Evolutionary conservation across 2,797 vertebrate genomes (phyloP).

Genomic region (Malurus splendens): DNA sequence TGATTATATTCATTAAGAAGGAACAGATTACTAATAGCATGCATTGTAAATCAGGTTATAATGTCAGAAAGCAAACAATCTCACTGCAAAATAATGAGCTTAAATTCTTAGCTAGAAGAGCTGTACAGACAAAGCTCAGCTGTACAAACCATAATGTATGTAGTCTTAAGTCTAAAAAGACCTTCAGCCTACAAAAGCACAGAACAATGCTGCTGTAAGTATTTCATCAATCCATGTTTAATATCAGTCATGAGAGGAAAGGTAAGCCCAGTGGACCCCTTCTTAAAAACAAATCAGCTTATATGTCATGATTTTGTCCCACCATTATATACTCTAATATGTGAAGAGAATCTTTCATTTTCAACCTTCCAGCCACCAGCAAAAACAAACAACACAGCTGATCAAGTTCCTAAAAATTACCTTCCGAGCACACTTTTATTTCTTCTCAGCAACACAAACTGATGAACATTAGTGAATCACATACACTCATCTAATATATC

Average conservation of each 20-base stretch:
- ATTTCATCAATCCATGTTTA: slow-evolving; percentile 1
- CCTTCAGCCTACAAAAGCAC: slow-evolving; percentile 6
- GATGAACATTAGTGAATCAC: neutral
- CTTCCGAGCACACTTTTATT: neutral
- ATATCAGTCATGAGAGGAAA: slow-evolving; percentile 10
- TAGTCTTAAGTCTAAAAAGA: neutral
- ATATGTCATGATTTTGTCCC: neutral
- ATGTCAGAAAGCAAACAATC: slow-evolving; percentile 38
- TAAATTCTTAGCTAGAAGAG: slow-evolving; percentile 32
- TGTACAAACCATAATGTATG: slow-evolving; percentile 1
- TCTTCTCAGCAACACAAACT: neutral
- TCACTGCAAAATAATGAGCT: slow-evolving; percentile 39
- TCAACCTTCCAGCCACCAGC: neutral
- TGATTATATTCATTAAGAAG: slow-evolving; percentile 42
- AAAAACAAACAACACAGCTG: neutral
- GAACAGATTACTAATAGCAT: neutral
- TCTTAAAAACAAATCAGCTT: slow-evolving; percentile 34
- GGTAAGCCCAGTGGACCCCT: neutral
- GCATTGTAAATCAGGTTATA: slow-evolving; percentile 21
- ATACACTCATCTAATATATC: neutral
- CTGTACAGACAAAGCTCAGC: neutral
- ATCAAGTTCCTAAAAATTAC: neutral
- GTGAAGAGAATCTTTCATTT: neutral
- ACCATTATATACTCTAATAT: neutral
- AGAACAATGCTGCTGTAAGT: neutral